Base-by-base conservation (phyloP, 2,113 vertebrate genomes). In the Hydropotes inermis region DNA sequence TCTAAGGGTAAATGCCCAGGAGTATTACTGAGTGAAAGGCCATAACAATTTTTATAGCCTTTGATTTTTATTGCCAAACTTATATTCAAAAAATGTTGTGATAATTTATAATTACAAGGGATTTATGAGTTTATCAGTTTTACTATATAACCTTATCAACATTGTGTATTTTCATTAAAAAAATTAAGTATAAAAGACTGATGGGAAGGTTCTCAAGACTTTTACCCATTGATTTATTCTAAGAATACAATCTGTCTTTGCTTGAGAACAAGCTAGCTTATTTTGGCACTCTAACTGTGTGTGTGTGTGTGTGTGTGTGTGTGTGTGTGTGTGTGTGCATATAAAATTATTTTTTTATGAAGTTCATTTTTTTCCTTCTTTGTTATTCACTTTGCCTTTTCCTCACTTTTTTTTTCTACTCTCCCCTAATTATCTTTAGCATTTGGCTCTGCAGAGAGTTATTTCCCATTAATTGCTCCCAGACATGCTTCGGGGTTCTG, bases 31-130 rank as follows among this genome's bases (percentile, higher is more conserved):
- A 25, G 7, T 30, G 7, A 95, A 95, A 95, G 47, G 28, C 76
- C 47, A 8, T 58, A 58, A 54, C 21, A 61, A 5, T 92, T 92
- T 84, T 84, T 57, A 43, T 52, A 93, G 27, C 25, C 60, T 96
- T 93, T 88, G 45, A 52, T 96, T 95, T 54, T 97, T 97, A 36
- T 61, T 86, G n/a, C n/a, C 83, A 96, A 93, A 60, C 61, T 96
- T 9, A 76, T 81, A 94, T n/a, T 91, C 6, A 76, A 88, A 28
- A 86, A 43, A 83, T 55, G 6, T 87, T 97, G 54, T 43, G 27
- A 74, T 83, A 70, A 91, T 94, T 93, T 88, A 55, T 1, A 45
- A 21, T 55, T 81, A 50, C 6, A 88, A 45, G 33, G 16, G 33
- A 61, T 89, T 91, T 85, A n/a, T 54, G 36, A 91, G 39, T 74